Conservation (phyloP, 2,888 invertebrate species). For the Entomobrya multifasciata region DNA sequence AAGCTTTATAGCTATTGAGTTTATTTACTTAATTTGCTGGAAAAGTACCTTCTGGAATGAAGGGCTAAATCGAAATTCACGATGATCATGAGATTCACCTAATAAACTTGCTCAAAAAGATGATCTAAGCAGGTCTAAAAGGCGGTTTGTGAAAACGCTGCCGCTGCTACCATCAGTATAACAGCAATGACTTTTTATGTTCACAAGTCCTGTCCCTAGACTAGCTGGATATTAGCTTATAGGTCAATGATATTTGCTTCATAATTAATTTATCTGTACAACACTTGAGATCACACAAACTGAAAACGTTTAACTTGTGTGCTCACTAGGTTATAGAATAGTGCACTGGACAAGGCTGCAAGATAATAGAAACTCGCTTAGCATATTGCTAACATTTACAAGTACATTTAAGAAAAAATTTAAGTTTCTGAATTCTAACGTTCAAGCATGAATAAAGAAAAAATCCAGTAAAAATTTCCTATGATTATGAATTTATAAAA, state of each 20-base stretch:
- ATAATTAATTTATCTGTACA: neutral
- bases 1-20: neutral
- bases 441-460: too few relatives aligned
- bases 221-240: neutral
- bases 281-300: neutral
- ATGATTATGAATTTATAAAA: too few relatives aligned
- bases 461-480: too few relatives aligned
- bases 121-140: conserved; percentile 23
- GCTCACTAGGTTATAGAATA: too few relatives aligned
- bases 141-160: neutral
- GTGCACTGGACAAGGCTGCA: too few relatives aligned
- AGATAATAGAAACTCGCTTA: too few relatives aligned
- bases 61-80: conserved; percentile 2
- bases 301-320: neutral
- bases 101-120: conserved; percentile 27
- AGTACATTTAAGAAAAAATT: too few relatives aligned
- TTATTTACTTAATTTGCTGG: conserved; percentile 5
- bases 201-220: neutral
- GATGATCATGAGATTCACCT: neutral
- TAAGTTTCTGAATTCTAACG: too few relatives aligned
- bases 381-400: too few relatives aligned
- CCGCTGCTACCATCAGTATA: neutral
- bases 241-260: neutral
- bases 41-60: neutral
- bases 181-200: neutral